Evolutionary conservation across 2,888 invertebrate species (phyloP), one percentile per base, ranked within the genome.

Genomic region (Dolichopus griseipennis): DNA sequence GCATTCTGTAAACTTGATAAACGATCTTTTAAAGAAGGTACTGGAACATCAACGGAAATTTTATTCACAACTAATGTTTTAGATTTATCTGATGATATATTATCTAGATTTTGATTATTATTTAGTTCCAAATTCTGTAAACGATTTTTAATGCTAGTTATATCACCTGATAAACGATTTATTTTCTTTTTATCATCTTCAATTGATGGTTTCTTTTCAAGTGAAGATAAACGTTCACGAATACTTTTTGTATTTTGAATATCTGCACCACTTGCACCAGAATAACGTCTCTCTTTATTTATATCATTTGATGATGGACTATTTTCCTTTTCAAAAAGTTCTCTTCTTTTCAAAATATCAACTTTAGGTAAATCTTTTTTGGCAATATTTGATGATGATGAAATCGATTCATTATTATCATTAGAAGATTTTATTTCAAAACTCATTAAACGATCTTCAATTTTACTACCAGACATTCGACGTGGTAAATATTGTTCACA

Each of bases 341-440:
- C 92, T 74, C 92, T 88, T 73, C 92, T 84, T 81, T 92, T 92
- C 69, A 88, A 85, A 73, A 93, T 89, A 78, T 92, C 88, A 33
- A 92, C 90, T 83, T 92, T 93, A n/a, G 90, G 89, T 70, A 89
- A 82, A 75, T 87, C 85, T 75, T 85, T 86, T 73, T 78, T 80
- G 37, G 73, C 74, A 68, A 77, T 76, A 20, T 67, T 66, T 64
- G 72, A 68, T 68, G 76, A 76, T 21, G 74, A 75, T 0, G 75
- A 76, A 43, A 78, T 67, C 1, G 78, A 75, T 71, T 82, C 77
- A 74, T 82, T 78, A 34, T 74, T 74, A 72, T 82, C 78, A 74
- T 82, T 79, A 63, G 77, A 77, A 62, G 78, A 77, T 67, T 76
- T 78, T 22, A 78, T 76, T 78, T 87, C 86, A 74, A 87, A 86